Base-by-base conservation (phyloP, 1,140 invertebrate species). In the Euwallacea similis region DNA sequence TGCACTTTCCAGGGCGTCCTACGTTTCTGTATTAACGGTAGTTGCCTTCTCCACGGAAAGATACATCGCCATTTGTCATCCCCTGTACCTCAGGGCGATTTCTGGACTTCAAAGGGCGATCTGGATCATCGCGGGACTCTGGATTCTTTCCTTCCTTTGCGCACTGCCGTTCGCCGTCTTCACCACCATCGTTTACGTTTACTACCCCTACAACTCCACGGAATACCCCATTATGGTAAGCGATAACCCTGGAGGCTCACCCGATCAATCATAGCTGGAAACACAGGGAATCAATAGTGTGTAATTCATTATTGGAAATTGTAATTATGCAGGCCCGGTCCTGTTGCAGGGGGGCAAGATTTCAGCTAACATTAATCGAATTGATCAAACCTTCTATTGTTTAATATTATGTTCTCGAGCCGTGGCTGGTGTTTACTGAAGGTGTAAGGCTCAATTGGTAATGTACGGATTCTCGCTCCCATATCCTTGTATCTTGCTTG, bases 21-120 rank as follows among this genome's bases (percentile, higher is more conserved):
- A 95, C 79, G 93, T 93, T 0, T 96, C 94, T 0, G 93, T 97
- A 0, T 84, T 97, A 75, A 95, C 93, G 21, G 97, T 98, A 73
- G 92, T 95, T 11, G 91, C 91, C 16, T 95, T 95, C 82, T 93
- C 92, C 0, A 88, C 89, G 77, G 92, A 94, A 81, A 86, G 95
- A 53, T 98, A 97, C 83, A 80, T 97, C 42, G 95, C 95, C 11
- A 97, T 98, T 75, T 97, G 95, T 78, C 91, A 97, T 81, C 94
- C 95, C 0, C 82, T 97, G 46, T 88, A 90, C 73, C 84, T 89
- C 15, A 90, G 94, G 78, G 88, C 89, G 3, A 91, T 95, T 85
- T 91, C 91, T 0, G 91, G 91, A 7, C 85, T 95, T 46, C 88
- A 90, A 54, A 84, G 94, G 42, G 92, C 93, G 1, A 78, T 93